Evolutionary conservation across 2,113 vertebrate species (phyloP).

Genomic region (Forbesichthys agassizii): DNA sequence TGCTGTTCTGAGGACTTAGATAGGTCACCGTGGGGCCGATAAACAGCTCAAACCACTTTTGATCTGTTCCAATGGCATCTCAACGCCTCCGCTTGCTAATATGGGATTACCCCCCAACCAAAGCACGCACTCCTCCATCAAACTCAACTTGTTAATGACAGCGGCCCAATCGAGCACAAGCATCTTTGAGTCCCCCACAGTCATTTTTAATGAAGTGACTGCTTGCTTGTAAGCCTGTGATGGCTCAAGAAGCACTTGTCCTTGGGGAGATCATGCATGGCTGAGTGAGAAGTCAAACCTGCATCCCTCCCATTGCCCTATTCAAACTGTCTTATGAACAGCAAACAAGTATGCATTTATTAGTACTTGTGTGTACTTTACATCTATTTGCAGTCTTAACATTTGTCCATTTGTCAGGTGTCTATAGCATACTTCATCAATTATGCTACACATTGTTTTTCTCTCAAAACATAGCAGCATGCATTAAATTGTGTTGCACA

Average conservation of each 20-base stretch:
- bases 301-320: not conserved
- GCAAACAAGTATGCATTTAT: not conserved
- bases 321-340: not conserved
- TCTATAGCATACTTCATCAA: too few relatives aligned
- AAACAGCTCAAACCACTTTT: conserved; percentile 28
- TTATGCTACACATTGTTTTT: too few relatives aligned
- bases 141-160: conserved; percentile 36
- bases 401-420: too few relatives aligned
- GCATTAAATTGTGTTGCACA: too few relatives aligned
- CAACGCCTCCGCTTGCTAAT: conserved; percentile 24
- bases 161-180: conserved; percentile 13
- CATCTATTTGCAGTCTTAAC: too few relatives aligned
- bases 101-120: too few relatives aligned
- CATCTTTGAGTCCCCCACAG: conserved; percentile 17
- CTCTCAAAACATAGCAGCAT: too few relatives aligned
- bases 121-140: not conserved
- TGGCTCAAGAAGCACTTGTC: conserved; percentile 23
- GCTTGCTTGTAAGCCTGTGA: conserved; percentile 15
- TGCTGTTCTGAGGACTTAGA: conserved; percentile 15
- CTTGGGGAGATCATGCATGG: not conserved
- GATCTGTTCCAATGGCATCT: conserved; percentile 33
- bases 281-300: conserved; percentile 12
- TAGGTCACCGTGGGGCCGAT: conserved; percentile 30
- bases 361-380: not conserved
- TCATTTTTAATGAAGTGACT: conserved; percentile 44